Percentiles rank a stretch among this genome's conserved stretches.
phyloP scores from a whole-genome alignment of 1,140 invertebrate genomes.

The Pemphigus obesinymphae region DNA sequence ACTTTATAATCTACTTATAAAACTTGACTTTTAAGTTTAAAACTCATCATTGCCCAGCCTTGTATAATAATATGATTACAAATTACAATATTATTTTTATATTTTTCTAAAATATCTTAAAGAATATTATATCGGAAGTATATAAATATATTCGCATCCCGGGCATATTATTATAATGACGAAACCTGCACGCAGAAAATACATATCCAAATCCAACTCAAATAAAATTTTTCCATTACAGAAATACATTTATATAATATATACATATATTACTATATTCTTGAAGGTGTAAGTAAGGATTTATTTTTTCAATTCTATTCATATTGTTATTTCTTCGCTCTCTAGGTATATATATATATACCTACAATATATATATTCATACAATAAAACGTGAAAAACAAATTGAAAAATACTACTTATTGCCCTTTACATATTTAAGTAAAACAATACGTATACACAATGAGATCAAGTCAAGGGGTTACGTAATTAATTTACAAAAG shows the following conservation, averaged over 20 bases:
- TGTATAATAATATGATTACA: no score
- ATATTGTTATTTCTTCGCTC: background rate
- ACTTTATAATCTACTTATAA: no score
- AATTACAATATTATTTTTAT: no score
- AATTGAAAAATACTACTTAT: background rate
- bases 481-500: background rate
- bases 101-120: background rate
- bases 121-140: background rate
- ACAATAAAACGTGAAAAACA: background rate
- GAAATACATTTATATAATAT: no score
- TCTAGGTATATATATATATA: no score
- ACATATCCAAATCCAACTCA: no score
- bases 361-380: no score
- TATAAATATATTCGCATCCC: background rate
- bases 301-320: background rate
- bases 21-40: no score
- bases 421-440: background rate
- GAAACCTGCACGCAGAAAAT: no score
- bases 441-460: background rate
- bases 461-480: background rate
- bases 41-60: no score
- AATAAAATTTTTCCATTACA: no score
- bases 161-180: background rate
- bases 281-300: background rate
- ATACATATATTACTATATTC: no score